Percentiles rank a stretch among this genome's conserved stretches.
Evolutionary conservation across 1,140 invertebrate genomes (phyloP).

Genomic region (Pogonomyrmex barbatus): DNA sequence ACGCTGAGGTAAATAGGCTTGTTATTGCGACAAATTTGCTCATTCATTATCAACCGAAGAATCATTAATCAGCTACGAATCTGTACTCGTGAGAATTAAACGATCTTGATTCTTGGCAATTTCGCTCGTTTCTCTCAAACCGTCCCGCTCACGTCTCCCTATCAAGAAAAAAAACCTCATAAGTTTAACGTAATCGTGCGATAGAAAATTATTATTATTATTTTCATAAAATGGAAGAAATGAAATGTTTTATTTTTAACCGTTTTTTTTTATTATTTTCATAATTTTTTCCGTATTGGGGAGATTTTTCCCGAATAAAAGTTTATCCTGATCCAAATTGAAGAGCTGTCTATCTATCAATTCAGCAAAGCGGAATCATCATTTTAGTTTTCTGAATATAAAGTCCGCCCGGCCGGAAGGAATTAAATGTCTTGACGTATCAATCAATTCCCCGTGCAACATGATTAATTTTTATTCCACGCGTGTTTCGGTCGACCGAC

Average conservation of each 20-base stretch:
- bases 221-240: too few species aligned
- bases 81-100: slow-evolving; percentile 78
- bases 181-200: neutral
- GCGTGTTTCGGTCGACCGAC: neutral
- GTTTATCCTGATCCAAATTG: neutral
- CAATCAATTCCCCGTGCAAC: neutral
- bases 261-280: neutral
- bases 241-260: too few species aligned
- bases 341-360: neutral
- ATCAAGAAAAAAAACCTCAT: neutral
- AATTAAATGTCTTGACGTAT: neutral
- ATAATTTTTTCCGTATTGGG: neutral
- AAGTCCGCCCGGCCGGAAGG: neutral
- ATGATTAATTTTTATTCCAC: neutral
- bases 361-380: too few species aligned
- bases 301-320: neutral
- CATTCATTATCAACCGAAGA: slow-evolving; percentile 69
- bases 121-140: neutral
- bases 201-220: neutral
- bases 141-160: neutral
- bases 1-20: slow-evolving; percentile 67
- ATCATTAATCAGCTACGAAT: slow-evolving; percentile 72
- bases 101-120: slow-evolving; percentile 76
- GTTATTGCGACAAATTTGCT: slow-evolving; percentile 71
- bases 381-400: neutral